Evolutionary conservation across 2,888 invertebrate species (phyloP).

Genomic region (Nysson spinosus): DNA sequence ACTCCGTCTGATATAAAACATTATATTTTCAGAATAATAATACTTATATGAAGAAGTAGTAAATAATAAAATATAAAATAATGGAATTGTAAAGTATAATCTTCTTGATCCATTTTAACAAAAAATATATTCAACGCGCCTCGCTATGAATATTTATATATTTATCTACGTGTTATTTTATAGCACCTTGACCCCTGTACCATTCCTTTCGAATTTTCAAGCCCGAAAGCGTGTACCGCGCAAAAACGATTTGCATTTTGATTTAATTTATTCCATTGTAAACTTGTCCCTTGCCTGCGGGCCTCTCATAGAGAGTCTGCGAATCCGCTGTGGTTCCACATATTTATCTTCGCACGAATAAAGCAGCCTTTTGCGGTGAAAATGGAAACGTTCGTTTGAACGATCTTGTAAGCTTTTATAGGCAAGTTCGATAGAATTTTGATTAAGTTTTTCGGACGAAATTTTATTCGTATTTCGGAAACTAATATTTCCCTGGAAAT

Average conservation of each 20-base stretch:
- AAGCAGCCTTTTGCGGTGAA: slow-evolving; percentile 6
- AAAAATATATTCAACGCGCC: no score
- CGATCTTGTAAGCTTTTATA: slow-evolving; percentile 15
- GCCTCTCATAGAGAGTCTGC: no score
- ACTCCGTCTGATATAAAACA: no score
- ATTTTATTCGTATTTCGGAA: no score
- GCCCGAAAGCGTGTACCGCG: slow-evolving; percentile 2
- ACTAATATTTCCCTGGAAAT: no score
- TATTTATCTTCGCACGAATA: neutral
- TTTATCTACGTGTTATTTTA: slow-evolving; percentile 4
- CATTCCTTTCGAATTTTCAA: slow-evolving; percentile 15
- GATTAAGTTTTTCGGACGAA: no score
- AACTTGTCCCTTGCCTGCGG: slow-evolving; percentile 1
- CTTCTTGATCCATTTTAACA: no score
- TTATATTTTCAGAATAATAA: no score
- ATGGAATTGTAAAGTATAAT: no score
- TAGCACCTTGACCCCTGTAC: neutral
- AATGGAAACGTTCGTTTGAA: slow-evolving; percentile 21
- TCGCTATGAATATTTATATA: neutral
- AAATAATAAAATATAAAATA: no score
- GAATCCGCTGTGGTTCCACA: no score
- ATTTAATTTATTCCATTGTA: slow-evolving; percentile 59
- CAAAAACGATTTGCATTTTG: slow-evolving; percentile 57
- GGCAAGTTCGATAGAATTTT: neutral
- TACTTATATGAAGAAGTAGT: no score